Evolutionary conservation across 2,113 vertebrate species (phyloP).

Genomic region (Rhabdornis inornatus): DNA sequence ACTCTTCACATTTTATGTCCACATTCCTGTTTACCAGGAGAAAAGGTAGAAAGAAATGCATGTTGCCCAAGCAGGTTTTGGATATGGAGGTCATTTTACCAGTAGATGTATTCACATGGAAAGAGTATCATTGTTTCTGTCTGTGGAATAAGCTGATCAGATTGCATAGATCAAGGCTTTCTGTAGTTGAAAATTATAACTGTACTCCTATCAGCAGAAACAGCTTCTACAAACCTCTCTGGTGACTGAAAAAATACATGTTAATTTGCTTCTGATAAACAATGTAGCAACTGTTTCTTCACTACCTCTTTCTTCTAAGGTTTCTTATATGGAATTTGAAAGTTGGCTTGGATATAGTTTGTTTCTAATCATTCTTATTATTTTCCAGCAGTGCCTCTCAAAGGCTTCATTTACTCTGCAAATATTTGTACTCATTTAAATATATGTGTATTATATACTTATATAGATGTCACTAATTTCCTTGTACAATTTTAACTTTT

Average conservation of each 20-base stretch:
- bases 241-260: background rate
- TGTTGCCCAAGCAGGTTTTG: background rate
- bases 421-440: background rate
- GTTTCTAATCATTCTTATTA: background rate
- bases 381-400: background rate
- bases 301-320: background rate
- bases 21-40: background rate
- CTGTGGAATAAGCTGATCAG: slow-evolving; percentile 23
- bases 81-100: slow-evolving; percentile 11
- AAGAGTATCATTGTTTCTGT: slow-evolving; percentile 17
- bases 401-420: background rate
- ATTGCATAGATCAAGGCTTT: background rate
- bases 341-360: background rate
- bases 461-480: too few species aligned
- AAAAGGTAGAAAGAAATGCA: background rate
- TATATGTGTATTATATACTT: background rate
- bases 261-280: background rate
- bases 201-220: background rate
- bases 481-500: too few species aligned
- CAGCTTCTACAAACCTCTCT: background rate
- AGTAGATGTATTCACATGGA: slow-evolving; percentile 11
- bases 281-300: background rate
- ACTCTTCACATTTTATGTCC: background rate
- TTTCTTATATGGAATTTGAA: background rate
- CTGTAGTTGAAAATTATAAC: background rate